phyloP scores from a whole-genome alignment of 2,888 invertebrate species.

The Deladenus siricidicola region DNA sequence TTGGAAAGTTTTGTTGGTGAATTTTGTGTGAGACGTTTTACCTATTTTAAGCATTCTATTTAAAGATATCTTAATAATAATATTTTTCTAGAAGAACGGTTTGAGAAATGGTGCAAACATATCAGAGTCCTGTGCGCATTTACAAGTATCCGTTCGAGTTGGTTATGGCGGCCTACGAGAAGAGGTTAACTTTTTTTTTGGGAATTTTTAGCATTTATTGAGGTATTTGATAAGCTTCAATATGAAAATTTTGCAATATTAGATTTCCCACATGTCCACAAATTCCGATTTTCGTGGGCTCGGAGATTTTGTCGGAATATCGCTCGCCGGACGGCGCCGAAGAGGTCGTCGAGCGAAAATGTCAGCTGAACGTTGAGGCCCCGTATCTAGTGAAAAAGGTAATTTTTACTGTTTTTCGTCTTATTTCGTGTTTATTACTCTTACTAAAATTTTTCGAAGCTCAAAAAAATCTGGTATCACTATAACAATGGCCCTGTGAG shows the following conservation, averaged over 20 bases:
- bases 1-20: too few relatives aligned
- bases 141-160: conserved; percentile 90
- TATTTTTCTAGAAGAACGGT: too few relatives aligned
- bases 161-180: conserved; percentile 90
- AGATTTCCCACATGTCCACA: conserved; percentile 84
- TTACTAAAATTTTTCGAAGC: too few relatives aligned
- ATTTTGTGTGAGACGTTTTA: too few relatives aligned
- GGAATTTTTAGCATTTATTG: not conserved
- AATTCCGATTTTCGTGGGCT: conserved; percentile 85
- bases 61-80: too few relatives aligned
- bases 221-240: not conserved
- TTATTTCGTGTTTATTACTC: too few relatives aligned
- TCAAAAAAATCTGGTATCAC: too few relatives aligned
- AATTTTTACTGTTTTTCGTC: conserved; percentile 24
- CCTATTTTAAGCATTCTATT: too few relatives aligned
- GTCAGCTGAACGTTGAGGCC: conserved; percentile 82
- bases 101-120: conserved; percentile 98
- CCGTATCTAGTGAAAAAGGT: conserved; percentile 89
- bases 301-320: conserved; percentile 71
- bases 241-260: not conserved
- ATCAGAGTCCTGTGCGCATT: conserved; percentile 84
- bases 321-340: conserved; percentile 70
- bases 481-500: too few relatives aligned
- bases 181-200: conserved; percentile 53
- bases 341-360: conserved; percentile 72